Conservation (phyloP, 2,113 vertebrate species). For the Pristiophorus japonicus region DNA sequence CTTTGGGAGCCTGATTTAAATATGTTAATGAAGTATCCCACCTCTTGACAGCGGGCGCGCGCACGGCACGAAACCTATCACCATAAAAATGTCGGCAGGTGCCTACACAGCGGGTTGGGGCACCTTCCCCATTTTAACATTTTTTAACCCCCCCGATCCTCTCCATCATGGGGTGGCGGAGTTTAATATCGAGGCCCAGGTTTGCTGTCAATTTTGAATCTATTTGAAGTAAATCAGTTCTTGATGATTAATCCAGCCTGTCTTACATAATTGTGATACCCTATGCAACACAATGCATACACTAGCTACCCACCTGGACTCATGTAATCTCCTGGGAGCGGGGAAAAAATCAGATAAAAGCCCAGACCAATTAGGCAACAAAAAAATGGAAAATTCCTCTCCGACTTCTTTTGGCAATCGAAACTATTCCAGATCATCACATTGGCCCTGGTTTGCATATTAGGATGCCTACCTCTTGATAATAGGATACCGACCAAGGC, state of each 20-base stretch:
- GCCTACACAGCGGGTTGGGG: neutral
- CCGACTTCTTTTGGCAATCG: neutral
- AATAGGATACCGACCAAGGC: neutral
- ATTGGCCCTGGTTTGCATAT: neutral
- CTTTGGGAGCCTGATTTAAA: neutral
- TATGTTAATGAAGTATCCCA: neutral
- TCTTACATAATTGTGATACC: neutral
- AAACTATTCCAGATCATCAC: neutral
- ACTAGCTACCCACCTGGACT: neutral
- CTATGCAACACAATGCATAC: too few relatives aligned
- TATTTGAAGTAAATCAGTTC: neutral
- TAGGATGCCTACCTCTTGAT: neutral
- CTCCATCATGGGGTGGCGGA: neutral
- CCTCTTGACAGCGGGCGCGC: neutral
- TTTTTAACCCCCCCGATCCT: neutral
- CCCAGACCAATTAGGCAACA: neutral
- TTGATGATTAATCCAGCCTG: neutral
- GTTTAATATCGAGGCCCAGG: neutral
- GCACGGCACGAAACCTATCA: too few relatives aligned
- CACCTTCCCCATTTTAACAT: neutral
- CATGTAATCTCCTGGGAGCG: neutral
- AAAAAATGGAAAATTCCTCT: neutral
- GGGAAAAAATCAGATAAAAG: neutral
- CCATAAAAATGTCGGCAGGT: neutral
- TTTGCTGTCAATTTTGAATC: neutral